Base-by-base conservation (phyloP, 2,888 invertebrate genomes). In the Rhamphomyia laevipes region DNA sequence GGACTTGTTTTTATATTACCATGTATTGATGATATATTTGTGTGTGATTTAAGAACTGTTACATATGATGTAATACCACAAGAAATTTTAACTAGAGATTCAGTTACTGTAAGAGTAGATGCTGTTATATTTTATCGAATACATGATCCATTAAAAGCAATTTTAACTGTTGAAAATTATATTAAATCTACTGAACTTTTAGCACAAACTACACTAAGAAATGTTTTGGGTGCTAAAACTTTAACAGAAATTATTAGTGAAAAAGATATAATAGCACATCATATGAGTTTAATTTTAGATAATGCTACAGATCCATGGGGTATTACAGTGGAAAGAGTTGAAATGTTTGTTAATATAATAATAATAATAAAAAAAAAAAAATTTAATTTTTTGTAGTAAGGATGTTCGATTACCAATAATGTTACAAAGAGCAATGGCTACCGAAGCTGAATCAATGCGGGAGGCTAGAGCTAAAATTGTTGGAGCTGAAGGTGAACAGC, bases 261-360 rank as follows among this genome's bases (percentile, higher is more conserved):
- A 63, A 75, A 93, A 51, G 92, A 93, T 64, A 81, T 84, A 16
- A 86, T 95, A 57, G 88, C 91, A 44, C 82, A 84, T 60, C 81
- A 82, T 57, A 92, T 94, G 86, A 88, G 90, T 65, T 72, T 77
- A 16, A 81, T 82, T 51, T 68, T 92, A 54, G 90, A 91, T 59
- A 83, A 83, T 49, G 88, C 88, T 18, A 90, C 91, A 0, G 87
- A 87, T 59, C 84, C 85, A 1, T 91, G 91, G 91, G 91, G 91
- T 17, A 86, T 91, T 31, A 89, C 90, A 70, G 88, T 92, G 13
- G 92, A 94, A 67, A 75, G 93, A 55, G 92, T 94, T n/a, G 93
- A 94, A 77, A 90, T 94, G 89, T 90, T 58, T 56, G 27, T 4
- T 41, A 15, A 46, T 23, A 11, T 35, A n/a, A 16, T 1, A 2